phyloP scores from a whole-genome alignment of 2,797 vertebrate species.

The Sebastes itinus region DNA sequence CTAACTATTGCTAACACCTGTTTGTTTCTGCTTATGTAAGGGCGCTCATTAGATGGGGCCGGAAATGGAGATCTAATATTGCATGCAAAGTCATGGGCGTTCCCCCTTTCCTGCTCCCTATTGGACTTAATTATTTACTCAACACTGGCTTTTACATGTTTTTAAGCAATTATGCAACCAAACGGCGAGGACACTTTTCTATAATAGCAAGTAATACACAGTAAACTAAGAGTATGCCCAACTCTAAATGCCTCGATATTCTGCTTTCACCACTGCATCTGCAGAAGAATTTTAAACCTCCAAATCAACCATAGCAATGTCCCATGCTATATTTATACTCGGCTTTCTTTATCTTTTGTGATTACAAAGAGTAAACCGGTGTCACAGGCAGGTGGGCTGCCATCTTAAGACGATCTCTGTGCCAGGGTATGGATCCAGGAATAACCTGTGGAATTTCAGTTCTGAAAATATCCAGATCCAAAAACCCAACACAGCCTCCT shows the following conservation, averaged over 20 bases:
- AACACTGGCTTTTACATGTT: background rate
- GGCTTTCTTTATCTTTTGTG: constrained; percentile 25
- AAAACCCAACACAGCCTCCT: constrained; percentile 23
- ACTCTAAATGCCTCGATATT: background rate
- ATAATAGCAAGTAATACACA: background rate
- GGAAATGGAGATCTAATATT: constrained; percentile 62
- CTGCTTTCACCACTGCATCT: background rate
- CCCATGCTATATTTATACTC: background rate
- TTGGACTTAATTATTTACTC: background rate
- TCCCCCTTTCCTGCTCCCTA: background rate
- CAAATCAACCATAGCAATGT: background rate
- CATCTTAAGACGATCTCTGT: constrained; percentile 54
- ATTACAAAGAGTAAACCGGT: constrained; percentile 16
- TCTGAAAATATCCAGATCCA: constrained; percentile 71
- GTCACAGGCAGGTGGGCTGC: constrained; percentile 33
- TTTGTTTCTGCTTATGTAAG: constrained; percentile 69
- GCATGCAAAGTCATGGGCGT: constrained; percentile 41
- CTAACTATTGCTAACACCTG: constrained; percentile 69
- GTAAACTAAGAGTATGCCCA: background rate
- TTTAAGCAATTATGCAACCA: background rate
- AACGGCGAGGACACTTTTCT: background rate
- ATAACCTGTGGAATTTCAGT: constrained; percentile 72
- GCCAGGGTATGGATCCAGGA: constrained; percentile 58
- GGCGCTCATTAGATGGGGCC: constrained; percentile 23
- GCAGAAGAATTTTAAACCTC: background rate